phyloP scores from a whole-genome alignment of 2,888 invertebrate genomes.

The Anthoptus insignis region DNA sequence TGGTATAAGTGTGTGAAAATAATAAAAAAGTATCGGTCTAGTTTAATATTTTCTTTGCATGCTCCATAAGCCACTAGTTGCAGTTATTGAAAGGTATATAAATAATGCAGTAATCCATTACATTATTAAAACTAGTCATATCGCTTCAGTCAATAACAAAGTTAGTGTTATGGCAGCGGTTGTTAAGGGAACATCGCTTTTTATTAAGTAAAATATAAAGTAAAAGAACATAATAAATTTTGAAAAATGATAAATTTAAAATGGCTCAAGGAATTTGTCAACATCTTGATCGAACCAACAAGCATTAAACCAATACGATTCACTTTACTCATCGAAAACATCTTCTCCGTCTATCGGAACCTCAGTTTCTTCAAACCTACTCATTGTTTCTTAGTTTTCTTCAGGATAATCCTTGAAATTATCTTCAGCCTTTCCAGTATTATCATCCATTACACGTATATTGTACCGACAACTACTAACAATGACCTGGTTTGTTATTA shows the following conservation, averaged over 20 bases:
- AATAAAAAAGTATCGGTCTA: too few species aligned
- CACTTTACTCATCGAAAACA: slow-evolving; percentile 24
- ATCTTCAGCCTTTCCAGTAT: not conserved
- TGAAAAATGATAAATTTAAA: not conserved
- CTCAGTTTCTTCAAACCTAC: slow-evolving; percentile 8
- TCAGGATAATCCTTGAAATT: slow-evolving; percentile 15
- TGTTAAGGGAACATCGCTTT: not conserved
- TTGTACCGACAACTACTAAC: not conserved
- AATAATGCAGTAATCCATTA: not conserved
- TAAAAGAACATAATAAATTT: too few species aligned
- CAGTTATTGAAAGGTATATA: not conserved
- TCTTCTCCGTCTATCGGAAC: slow-evolving; percentile 19
- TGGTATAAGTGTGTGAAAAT: too few species aligned
- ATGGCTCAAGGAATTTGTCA: not conserved
- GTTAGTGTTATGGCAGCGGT: not conserved
- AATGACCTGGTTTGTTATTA: slow-evolving; percentile 8
- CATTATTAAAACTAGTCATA: not conserved
- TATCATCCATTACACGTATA: not conserved
- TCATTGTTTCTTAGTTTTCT: not conserved
- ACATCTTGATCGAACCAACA: slow-evolving; percentile 18
- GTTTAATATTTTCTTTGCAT: not conserved
- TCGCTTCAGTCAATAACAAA: not conserved
- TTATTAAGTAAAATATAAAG: not conserved
- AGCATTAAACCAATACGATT: slow-evolving; percentile 17
- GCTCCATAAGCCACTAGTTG: not conserved